These are phyloP conservation scores for Brachionichthys hirsutus DNA, from an alignment of 2,113 vertebrate species.

Conservation along the genomic window DNA sequence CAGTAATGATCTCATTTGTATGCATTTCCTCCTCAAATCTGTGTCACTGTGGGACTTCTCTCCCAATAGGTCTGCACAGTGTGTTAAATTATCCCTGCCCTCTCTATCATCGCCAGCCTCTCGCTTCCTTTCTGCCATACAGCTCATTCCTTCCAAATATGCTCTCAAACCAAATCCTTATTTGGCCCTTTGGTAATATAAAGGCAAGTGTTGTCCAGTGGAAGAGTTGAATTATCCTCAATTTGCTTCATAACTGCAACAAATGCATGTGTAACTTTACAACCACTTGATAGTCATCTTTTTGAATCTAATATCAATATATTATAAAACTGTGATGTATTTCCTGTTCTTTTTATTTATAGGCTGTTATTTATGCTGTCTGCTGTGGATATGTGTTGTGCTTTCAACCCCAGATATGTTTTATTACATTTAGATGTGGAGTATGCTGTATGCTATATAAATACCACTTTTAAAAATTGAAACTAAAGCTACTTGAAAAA, in stretches of 20 bases:
- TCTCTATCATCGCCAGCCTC: conserved; percentile 1
- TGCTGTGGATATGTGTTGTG: conserved; percentile 30
- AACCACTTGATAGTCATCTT: conserved; percentile 14
- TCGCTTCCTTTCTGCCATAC: conserved; percentile 4
- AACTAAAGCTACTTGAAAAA: conserved; percentile 60
- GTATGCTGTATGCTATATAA: conserved; percentile 41
- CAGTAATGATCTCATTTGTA: conserved; percentile 76
- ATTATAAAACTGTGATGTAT: background rate
- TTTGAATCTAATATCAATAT: conserved; percentile 39
- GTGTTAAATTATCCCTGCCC: conserved; percentile 39
- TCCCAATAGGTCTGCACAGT: conserved; percentile 38
- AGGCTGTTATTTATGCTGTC: background rate
- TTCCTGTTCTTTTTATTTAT: background rate
- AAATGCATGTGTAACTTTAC: conserved; percentile 25
- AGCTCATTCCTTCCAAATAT: conserved; percentile 20
- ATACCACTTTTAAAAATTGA: conserved; percentile 39
- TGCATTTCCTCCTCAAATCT: conserved; percentile 67
- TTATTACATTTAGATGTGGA: conserved; percentile 40
- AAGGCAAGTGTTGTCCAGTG: conserved; percentile 73
- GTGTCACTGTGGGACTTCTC: conserved; percentile 48
- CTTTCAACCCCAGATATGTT: conserved; percentile 27
- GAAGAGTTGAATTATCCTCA: conserved; percentile 48
- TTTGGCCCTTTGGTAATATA: conserved; percentile 49
- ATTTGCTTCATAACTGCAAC: conserved; percentile 26
- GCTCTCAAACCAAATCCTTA: conserved; percentile 15